Percentiles rank a stretch among this genome's conserved stretches.
phyloP scores from a whole-genome alignment of 2,888 invertebrate species.

The Chymomyza caudatula region DNA sequence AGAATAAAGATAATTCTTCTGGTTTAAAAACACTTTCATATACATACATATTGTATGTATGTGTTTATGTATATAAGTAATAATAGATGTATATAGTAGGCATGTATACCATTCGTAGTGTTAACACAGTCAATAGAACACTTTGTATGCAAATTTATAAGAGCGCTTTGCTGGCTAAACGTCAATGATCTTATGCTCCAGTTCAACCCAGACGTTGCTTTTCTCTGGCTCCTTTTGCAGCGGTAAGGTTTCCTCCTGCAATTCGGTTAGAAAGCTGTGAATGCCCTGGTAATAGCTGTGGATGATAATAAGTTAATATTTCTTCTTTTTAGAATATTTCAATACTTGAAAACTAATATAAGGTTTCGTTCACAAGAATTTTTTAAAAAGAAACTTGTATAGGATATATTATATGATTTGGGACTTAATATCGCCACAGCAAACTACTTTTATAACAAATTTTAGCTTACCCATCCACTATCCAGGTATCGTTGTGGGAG shows the following conservation, averaged over 20 bases:
- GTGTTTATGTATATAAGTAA: conserved; percentile 25
- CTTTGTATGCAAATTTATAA: conserved; percentile 25
- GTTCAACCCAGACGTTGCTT: conserved; percentile 76
- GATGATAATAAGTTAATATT: no score
- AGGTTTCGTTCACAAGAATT: no score
- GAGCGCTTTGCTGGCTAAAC: conserved; percentile 39
- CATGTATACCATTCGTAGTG: conserved; percentile 46
- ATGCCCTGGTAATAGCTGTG: conserved; percentile 76
- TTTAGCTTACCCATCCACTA: conserved; percentile 85
- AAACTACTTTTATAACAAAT: background rate
- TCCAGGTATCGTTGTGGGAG: conserved; percentile 97
- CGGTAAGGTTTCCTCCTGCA: conserved; percentile 73
- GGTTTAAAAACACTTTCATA: conserved; percentile 6
- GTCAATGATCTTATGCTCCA: conserved; percentile 67
- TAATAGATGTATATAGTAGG: conserved; percentile 5
- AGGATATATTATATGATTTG: no score
- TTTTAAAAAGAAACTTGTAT: no score
- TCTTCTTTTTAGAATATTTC: no score
- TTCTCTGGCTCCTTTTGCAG: conserved; percentile 76
- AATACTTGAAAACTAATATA: no score
- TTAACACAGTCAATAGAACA: conserved; percentile 70
- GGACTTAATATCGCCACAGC: background rate
- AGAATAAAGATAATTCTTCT: conserved; percentile 1
- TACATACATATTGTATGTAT: conserved; percentile 17
- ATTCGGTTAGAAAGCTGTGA: conserved; percentile 72